These are phyloP conservation scores for Esox masquinongy DNA, from an alignment of 2,797 vertebrate species.

Conservation along the genomic window DNA sequence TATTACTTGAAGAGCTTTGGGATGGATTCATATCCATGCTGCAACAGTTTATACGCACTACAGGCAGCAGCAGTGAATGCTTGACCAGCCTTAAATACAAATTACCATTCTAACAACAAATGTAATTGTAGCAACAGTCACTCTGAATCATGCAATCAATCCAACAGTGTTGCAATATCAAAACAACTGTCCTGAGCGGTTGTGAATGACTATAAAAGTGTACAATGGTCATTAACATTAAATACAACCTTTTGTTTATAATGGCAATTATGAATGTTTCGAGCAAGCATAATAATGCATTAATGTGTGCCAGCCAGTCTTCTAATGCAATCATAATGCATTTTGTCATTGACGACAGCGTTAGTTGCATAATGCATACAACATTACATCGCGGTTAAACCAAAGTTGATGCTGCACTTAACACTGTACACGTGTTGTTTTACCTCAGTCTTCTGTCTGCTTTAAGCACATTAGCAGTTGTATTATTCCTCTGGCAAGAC, in stretches of 20 bases:
- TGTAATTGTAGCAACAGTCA: neutral
- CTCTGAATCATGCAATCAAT: neutral
- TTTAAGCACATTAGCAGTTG: constrained; percentile 6
- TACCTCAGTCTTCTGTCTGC: neutral
- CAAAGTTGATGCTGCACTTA: neutral
- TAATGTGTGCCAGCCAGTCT: neutral
- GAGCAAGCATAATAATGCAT: neutral
- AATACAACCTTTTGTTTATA: neutral
- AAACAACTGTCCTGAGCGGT: neutral
- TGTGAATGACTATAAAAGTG: neutral
- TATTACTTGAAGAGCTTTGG: no score
- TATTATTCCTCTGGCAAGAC: constrained; percentile 34
- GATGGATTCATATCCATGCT: no score
- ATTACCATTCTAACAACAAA: neutral
- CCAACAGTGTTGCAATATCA: neutral
- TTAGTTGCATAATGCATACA: no score
- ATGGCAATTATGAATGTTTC: neutral
- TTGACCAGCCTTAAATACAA: no score
- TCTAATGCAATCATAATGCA: no score
- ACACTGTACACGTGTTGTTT: neutral
- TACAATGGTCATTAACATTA: neutral
- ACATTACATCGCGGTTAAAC: neutral
- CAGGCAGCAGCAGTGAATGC: no score
- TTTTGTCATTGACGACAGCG: no score
- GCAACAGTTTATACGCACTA: no score